Conservation (phyloP, 92 coral and sea anemone species). For the Zoanthus gigantus region DNA sequence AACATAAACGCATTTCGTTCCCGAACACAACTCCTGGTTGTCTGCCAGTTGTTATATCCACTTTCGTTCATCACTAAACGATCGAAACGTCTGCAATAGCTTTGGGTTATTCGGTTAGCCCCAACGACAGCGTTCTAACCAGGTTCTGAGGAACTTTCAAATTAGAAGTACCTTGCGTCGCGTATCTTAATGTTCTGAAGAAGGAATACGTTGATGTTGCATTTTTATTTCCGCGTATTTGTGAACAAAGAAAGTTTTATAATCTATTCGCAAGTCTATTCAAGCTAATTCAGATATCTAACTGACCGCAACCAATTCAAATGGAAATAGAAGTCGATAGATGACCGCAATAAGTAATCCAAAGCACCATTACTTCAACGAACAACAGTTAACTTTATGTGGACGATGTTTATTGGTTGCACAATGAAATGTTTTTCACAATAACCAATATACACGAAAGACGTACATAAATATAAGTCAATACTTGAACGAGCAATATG, state of each 20-base stretch:
- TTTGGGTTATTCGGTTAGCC: neutral
- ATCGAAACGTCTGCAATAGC: neutral
- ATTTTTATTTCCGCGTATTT: conserved; percentile 1
- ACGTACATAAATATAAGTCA: neutral
- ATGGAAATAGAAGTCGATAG: neutral
- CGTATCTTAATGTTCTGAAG: neutral
- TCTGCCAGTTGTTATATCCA: conserved; percentile 33
- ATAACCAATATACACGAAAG: neutral
- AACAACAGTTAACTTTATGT: neutral
- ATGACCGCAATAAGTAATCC: neutral
- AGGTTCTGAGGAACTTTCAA: neutral
- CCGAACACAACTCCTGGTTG: conserved; percentile 35
- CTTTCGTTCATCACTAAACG: neutral
- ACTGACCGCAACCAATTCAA: neutral
- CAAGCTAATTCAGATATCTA: neutral
- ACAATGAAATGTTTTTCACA: neutral
- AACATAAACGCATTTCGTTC: conserved; percentile 71
- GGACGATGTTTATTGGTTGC: neutral
- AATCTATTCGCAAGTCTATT: neutral
- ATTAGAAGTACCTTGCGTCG: neutral
- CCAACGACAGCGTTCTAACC: neutral
- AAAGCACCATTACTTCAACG: neutral
- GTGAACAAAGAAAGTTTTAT: neutral
- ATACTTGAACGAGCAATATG: neutral
- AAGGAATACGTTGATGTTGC: conserved; percentile 12